These are phyloP conservation scores for Lepus oiostolus DNA, from an alignment of 2,797 vertebrate genomes.

Conservation along the genomic window DNA sequence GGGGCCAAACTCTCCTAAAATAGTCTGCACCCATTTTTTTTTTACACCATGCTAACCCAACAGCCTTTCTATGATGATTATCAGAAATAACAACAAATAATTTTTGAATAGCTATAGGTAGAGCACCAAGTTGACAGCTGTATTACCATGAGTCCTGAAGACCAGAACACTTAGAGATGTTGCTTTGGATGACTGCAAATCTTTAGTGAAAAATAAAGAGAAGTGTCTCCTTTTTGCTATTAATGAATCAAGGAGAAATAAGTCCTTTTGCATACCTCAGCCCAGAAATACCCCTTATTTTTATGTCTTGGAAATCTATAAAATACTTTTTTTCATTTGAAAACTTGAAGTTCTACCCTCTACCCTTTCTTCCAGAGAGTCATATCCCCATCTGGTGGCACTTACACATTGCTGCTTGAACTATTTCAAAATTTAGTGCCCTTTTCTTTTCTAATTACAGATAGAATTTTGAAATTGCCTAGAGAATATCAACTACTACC, in stretches of 20 bases:
- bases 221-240: neutral
- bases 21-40: neutral
- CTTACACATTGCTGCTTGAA: neutral
- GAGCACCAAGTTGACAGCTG: neutral
- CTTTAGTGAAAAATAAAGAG: neutral
- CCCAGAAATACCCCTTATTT: neutral
- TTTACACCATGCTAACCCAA: neutral
- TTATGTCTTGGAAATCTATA: constrained; percentile 3
- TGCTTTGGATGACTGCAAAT: neutral
- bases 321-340: neutral
- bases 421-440: neutral
- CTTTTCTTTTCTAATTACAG: constrained; percentile 3
- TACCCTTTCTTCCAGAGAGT: neutral
- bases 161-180: neutral
- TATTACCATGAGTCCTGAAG: neutral
- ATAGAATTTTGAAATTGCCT: neutral
- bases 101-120: neutral
- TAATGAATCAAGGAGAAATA: neutral
- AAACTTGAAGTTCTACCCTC: neutral
- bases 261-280: neutral
- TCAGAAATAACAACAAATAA: neutral
- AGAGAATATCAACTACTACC: neutral
- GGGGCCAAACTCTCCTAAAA: neutral
- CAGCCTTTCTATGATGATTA: neutral
- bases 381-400: constrained; percentile 68